Evolutionary conservation across 2,797 vertebrate species (phyloP).

Genomic region (Liparis tanakae): DNA sequence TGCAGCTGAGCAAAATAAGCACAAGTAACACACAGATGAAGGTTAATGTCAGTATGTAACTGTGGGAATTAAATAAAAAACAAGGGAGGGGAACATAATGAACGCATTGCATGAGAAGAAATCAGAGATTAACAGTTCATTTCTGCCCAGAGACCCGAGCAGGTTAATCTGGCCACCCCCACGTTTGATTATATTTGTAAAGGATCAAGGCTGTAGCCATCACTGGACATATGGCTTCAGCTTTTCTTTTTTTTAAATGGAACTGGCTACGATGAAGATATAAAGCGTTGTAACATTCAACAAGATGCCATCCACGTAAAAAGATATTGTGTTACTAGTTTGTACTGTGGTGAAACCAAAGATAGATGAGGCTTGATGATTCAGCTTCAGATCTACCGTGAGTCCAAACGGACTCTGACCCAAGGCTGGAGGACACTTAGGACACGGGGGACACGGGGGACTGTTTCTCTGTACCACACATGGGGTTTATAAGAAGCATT

Average conservation of each 20-base stretch:
- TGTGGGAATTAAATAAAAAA: not conserved
- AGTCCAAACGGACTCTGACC: slow-evolving; percentile 11
- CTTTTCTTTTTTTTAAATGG: slow-evolving; percentile 44
- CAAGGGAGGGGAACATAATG: not conserved
- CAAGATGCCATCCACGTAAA: slow-evolving; percentile 37
- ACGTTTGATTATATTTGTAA: slow-evolving; percentile 15
- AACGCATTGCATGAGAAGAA: not conserved
- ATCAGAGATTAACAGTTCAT: not conserved
- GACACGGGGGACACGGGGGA: not conserved
- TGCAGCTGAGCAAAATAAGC: slow-evolving; percentile 1
- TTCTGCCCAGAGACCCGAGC: slow-evolving; percentile 11
- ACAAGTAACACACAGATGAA: not conserved
- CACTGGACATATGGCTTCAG: slow-evolving; percentile 28
- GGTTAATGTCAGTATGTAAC: not conserved
- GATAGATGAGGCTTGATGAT: slow-evolving; percentile 38
- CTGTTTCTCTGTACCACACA: slow-evolving; percentile 5
- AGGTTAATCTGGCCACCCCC: not conserved
- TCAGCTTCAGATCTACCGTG: slow-evolving; percentile 30
- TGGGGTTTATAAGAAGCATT: not conserved
- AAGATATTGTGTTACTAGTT: slow-evolving; percentile 34
- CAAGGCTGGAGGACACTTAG: not conserved
- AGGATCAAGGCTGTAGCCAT: slow-evolving; percentile 9
- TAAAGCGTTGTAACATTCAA: slow-evolving; percentile 31
- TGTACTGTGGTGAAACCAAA: slow-evolving; percentile 53
- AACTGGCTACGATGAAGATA: slow-evolving; percentile 35